Evolutionary conservation across 1,140 invertebrate genomes (phyloP).

Genomic region (Xylocopa sonorina): DNA sequence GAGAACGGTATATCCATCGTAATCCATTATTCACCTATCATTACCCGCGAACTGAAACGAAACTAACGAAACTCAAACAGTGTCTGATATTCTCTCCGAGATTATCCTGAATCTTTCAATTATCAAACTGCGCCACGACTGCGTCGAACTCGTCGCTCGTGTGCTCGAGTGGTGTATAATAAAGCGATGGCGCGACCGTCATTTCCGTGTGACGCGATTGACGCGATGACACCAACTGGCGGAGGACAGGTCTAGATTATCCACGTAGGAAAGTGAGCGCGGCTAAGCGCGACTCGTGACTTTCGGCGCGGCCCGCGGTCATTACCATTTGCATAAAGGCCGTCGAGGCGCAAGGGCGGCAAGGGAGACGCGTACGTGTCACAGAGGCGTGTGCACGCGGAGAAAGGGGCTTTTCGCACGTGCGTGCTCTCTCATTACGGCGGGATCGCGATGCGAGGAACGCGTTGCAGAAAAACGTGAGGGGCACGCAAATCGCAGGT

Average conservation of each 20-base stretch:
- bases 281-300: constrained; percentile 67
- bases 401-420: constrained; percentile 59
- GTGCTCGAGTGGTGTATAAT: too few species aligned
- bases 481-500: constrained; percentile 74
- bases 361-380: constrained; percentile 24
- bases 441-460: constrained; percentile 74
- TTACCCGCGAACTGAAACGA: too few species aligned
- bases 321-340: constrained; percentile 76
- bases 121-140: too few species aligned
- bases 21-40: too few species aligned
- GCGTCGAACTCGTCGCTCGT: too few species aligned
- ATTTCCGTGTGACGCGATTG: not conserved
- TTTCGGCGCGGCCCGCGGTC: constrained; percentile 65
- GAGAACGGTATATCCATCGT: too few species aligned
- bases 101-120: too few species aligned
- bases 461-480: constrained; percentile 76
- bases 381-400: not conserved
- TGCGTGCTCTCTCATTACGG: constrained; percentile 77
- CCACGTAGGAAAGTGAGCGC: constrained; percentile 63
- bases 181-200: not conserved
- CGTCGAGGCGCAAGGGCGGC: constrained; percentile 3
- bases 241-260: constrained; percentile 57
- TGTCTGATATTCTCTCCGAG: too few species aligned
- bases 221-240: not conserved
- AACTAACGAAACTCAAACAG: too few species aligned